Evolutionary conservation across 2,888 invertebrate species (phyloP), one percentile per base, ranked within the genome.

Genomic region (Endotricha flammealis): DNA sequence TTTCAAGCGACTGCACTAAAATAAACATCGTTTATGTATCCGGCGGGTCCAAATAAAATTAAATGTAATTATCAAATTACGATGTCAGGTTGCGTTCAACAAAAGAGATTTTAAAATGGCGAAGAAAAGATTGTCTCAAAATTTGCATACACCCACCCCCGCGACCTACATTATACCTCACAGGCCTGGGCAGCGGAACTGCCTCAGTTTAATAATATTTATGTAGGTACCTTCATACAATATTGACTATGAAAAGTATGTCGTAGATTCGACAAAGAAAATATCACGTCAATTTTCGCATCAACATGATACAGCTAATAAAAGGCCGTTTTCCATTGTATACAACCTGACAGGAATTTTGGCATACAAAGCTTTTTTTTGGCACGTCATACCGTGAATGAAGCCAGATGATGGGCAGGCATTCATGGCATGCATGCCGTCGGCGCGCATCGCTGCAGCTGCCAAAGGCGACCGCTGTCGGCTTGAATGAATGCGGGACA

Each of bases 401-500:
- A 47, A 38, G 30, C 9, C 7, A 23, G 36, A 4, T 22, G 33
- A 29, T 29, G n/a, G 7, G 34, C 38, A 46, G n/a, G 49, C 53
- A 57, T 59, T 57, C 46, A 58, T 35, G 48, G 42, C 45, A 46
- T 41, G 41, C 41, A 36, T 38, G 30, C 14, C 12, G 14, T 32
- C 20, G 29, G 39, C 31, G 30, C 37, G 44, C 49, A 47, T 40
- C 44, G 36, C 48, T 48, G 57, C 50, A 56, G 39, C 44, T 43
- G 49, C 8, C n/a, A n/a, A 46, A 44, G 37, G 48, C 45, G 48
- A 63, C 54, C 57, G 53, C 51, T 47, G 39, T 9, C 39, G 45
- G 44, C 52, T 57, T 66, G 64, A 70, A 65, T 68, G 66, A 57
- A 56, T 55, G 58, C 53, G 51, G 35, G 49, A 38, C 34, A 32